These are phyloP conservation scores for Artemia sinica DNA, from an alignment of 2,888 invertebrate species.

Conservation along the genomic window DNA sequence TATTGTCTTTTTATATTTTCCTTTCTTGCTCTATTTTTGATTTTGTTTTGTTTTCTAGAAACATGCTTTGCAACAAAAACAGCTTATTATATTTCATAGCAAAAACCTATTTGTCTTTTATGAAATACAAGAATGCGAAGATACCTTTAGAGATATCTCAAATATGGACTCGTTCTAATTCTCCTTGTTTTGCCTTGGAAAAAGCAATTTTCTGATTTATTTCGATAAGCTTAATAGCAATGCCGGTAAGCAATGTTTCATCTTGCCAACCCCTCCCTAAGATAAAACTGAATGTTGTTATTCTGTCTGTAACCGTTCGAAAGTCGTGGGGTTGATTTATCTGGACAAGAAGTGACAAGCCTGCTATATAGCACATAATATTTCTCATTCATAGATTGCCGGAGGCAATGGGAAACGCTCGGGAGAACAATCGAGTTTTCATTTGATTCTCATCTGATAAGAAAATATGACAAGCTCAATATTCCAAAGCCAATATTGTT, in stretches of 20 bases:
- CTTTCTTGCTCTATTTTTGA: too few relatives aligned
- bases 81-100: too few relatives aligned
- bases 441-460: background rate
- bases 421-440: conserved; percentile 2
- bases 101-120: too few relatives aligned
- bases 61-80: too few relatives aligned
- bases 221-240: conserved; percentile 14
- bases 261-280: conserved; percentile 1
- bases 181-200: conserved; percentile 2
- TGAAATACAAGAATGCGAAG: too few relatives aligned
- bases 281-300: conserved; percentile 8
- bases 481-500: background rate
- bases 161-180: background rate
- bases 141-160: background rate
- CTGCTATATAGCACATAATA: conserved; percentile 11
- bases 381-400: conserved; percentile 6
- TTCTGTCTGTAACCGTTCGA: conserved; percentile 10
- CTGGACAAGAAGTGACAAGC: conserved; percentile 12
- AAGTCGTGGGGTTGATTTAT: background rate
- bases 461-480: conserved; percentile 10
- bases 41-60: too few relatives aligned
- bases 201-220: conserved; percentile 12
- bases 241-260: conserved; percentile 13
- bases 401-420: conserved; percentile 11
- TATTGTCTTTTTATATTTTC: too few relatives aligned